Evolutionary conservation across 1,140 invertebrate species (phyloP), one percentile per base, ranked within the genome.

Genomic region (Ostrea denselamellosa): DNA sequence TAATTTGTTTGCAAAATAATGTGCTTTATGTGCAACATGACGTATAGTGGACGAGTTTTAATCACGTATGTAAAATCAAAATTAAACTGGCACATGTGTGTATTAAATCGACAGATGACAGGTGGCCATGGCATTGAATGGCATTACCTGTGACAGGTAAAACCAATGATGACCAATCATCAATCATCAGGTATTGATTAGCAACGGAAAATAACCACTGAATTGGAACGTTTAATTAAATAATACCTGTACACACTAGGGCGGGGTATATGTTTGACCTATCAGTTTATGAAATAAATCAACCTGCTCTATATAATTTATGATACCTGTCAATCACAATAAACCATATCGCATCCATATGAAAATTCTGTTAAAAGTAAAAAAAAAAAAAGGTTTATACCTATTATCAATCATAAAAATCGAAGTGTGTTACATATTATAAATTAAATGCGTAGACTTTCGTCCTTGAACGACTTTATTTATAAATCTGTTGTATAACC

Each of bases 11-110:
- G 34, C 5, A 44, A 44, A 44, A 44, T 44, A 44, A 44, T 62
- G n/a, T n/a, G n/a, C n/a, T 14, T 17, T 17, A 62, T 62, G 58
- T 17, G 14, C 14, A 12, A 5, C 14, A 19, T 62, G 58, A 62
- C 58, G 14, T 62, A 62, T n/a, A 19, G 58, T 62, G 9, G 58
- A 12, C 14, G 14, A 62, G n/a, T 17, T 62, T 62, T n/a, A 62
- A 62, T n/a, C 58, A 62, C 58, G 58, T 62, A 62, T 62, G 58
- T 62, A 62, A 62, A 62, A 62, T 62, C 58, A 19, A n/a, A n/a
- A 62, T 62, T 62, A 62, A 62, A 5, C 58, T 62, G 58, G n/a
- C 9, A 62, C 58, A 62, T 62, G 58, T n/a, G 58, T 62, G n/a
- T n/a, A 62, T 62, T 19, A 62, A 62, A 62, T 62, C 58, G 58